Evolutionary conservation across 2,113 vertebrate genomes (phyloP).

Genomic region (Platysteira castanea): DNA sequence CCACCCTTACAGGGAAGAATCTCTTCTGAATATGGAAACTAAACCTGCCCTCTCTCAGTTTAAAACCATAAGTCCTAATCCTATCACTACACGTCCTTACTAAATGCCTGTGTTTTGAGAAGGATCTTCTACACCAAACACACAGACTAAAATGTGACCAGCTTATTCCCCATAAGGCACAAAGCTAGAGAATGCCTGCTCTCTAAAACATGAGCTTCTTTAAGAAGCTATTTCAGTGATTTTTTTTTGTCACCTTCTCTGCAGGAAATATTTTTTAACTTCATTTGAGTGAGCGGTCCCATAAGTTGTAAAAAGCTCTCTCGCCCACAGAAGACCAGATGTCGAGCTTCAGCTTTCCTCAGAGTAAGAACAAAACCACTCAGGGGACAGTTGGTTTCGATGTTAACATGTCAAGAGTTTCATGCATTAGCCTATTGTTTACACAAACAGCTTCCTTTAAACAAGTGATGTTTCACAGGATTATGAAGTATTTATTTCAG

Average conservation of each 20-base stretch:
- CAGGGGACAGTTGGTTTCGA: conserved; percentile 29
- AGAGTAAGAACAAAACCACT: not conserved
- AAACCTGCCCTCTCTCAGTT: not conserved
- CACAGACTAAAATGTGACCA: not conserved
- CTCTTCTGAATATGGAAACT: not conserved
- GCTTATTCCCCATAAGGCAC: not conserved
- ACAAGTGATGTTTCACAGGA: conserved; percentile 24
- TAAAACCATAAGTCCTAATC: not conserved
- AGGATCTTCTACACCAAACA: not conserved
- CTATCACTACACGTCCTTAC: not conserved
- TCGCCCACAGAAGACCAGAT: conserved; percentile 32
- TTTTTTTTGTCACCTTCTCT: not conserved
- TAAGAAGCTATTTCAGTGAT: not conserved
- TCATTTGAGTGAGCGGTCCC: not conserved
- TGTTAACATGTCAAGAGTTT: conserved; percentile 28
- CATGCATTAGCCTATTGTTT: conserved; percentile 36
- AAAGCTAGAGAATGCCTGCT: not conserved
- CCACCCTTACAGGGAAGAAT: not conserved
- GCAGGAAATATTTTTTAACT: not conserved
- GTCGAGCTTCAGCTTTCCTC: not conserved
- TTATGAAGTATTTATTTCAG: conserved; percentile 29
- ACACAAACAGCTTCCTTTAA: conserved; percentile 40
- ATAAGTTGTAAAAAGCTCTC: not conserved
- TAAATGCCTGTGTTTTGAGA: not conserved
- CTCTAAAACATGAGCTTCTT: not conserved